These are phyloP conservation scores for Spatulosminthurus flaviceps DNA, from an alignment of 2,888 invertebrate genomes.

Conservation along the genomic window DNA sequence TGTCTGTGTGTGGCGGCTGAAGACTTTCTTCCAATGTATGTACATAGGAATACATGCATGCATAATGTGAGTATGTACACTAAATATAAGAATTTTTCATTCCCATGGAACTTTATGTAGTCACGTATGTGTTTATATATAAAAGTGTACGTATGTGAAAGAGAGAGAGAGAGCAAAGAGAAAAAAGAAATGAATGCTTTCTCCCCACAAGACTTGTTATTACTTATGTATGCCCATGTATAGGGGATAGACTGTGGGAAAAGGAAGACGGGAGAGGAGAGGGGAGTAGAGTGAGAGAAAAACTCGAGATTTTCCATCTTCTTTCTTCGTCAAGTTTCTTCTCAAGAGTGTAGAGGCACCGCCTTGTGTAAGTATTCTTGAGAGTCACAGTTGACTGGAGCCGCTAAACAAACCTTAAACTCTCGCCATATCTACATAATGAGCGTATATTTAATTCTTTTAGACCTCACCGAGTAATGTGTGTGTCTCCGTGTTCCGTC, in stretches of 20 bases:
- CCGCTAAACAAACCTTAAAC: slow-evolving; percentile 36
- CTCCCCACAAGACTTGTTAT: no score
- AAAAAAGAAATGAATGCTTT: not conserved
- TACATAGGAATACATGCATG: no score
- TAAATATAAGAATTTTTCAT: no score
- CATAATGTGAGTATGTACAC: no score
- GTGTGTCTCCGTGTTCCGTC: not conserved
- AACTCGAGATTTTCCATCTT: slow-evolving; percentile 12
- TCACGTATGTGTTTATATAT: not conserved
- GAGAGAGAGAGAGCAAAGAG: slow-evolving; percentile 12
- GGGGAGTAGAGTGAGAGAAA: slow-evolving; percentile 16
- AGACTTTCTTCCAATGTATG: no score
- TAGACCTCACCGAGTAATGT: slow-evolving; percentile 24
- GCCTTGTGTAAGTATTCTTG: not conserved
- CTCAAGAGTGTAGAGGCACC: not conserved
- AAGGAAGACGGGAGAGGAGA: not conserved
- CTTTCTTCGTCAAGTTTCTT: slow-evolving; percentile 1
- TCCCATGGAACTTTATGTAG: no score
- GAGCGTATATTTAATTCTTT: slow-evolving; percentile 44
- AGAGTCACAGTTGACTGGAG: slow-evolving; percentile 31
- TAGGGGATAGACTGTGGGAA: not conserved
- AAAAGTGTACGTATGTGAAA: not conserved
- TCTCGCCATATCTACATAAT: slow-evolving; percentile 37
- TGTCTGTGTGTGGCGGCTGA: no score
- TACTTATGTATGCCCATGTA: not conserved